A percentile compares a stretch with the other conserved stretches of the same genome.
Evolutionary conservation across 2,113 vertebrate genomes (phyloP).

Genomic region (Fukomys damarensis): DNA sequence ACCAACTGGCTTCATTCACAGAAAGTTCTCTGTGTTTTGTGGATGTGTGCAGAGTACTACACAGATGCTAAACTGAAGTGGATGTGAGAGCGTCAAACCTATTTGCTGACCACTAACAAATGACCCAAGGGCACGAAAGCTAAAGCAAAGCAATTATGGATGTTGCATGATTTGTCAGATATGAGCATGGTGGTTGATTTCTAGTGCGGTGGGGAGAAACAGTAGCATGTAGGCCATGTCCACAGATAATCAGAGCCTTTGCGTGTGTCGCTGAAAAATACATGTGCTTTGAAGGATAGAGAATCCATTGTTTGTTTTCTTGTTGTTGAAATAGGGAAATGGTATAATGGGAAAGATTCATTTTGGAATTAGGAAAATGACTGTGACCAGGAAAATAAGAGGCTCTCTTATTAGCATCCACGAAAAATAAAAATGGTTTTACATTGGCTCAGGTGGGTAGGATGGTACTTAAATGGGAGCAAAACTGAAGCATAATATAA

Average conservation of each 20-base stretch:
- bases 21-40: no score
- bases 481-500: background rate
- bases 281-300: background rate
- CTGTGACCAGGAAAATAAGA: background rate
- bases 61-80: no score
- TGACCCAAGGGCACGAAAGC: background rate
- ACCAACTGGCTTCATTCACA: background rate
- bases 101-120: background rate
- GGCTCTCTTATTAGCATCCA: rapidly evolving
- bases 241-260: no score
- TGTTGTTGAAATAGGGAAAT: background rate
- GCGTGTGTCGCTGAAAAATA: background rate
- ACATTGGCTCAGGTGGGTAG: background rate
- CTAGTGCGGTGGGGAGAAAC: rapidly evolving
- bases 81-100: no score
- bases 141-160: background rate
- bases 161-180: background rate
- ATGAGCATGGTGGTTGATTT: no score
- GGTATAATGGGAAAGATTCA: background rate
- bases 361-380: background rate
- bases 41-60: rapidly evolving
- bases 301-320: no score
- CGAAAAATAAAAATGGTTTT: background rate
- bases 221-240: background rate
- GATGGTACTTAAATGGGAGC: no score